phyloP scores from a whole-genome alignment of 2,797 vertebrate genomes.

The Epinephelus awoara region DNA sequence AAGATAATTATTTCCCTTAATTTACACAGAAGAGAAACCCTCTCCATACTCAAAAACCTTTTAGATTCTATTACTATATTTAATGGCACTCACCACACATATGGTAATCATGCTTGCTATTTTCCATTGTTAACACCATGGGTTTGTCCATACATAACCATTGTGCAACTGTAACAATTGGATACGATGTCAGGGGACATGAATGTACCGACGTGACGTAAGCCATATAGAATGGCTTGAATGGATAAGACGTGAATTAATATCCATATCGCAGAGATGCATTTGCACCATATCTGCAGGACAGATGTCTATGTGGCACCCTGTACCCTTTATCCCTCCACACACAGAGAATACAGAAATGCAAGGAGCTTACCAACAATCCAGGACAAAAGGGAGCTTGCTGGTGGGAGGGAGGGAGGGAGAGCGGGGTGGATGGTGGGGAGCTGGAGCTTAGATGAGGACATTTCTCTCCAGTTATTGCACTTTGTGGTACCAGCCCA shows the following conservation, averaged over 20 bases:
- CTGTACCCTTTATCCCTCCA: conserved; percentile 58
- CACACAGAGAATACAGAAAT: conserved; percentile 54
- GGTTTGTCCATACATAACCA: conserved; percentile 14
- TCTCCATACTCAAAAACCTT: neutral
- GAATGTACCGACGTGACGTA: conserved; percentile 32
- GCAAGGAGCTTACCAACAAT: conserved; percentile 74
- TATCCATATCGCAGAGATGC: conserved; percentile 70
- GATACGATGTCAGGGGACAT: conserved; percentile 26
- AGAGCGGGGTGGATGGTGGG: neutral
- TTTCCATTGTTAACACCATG: neutral
- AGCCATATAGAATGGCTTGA: conserved; percentile 49
- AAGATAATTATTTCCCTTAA: neutral
- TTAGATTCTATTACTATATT: neutral
- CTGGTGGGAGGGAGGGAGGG: conserved; percentile 26
- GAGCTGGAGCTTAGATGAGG: conserved; percentile 50
- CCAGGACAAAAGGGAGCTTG: conserved; percentile 72
- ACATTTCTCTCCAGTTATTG: conserved; percentile 71
- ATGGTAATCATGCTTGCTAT: neutral
- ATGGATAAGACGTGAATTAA: conserved; percentile 67
- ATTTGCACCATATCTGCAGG: conserved; percentile 64
- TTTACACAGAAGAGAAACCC: neutral
- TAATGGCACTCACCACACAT: neutral
- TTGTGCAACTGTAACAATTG: conserved; percentile 40
- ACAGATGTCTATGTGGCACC: conserved; percentile 73
- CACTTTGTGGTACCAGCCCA: conserved; percentile 64